Conservation (phyloP, 2,888 invertebrate species). For the Elegia similella region DNA sequence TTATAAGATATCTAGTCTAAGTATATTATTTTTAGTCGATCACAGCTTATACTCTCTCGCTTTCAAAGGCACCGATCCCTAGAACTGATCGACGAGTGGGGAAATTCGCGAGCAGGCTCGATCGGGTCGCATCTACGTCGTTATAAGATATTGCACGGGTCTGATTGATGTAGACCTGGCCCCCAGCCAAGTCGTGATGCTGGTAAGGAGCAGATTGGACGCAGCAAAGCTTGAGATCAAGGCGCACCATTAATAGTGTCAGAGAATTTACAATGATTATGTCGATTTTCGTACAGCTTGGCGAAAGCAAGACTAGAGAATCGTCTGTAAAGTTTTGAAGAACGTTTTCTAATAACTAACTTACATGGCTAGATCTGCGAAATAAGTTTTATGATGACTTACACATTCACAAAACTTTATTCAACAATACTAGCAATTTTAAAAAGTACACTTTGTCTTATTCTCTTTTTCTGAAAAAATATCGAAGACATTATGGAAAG, state of each 20-base stretch:
- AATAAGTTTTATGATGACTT: too few species aligned
- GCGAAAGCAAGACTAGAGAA: too few species aligned
- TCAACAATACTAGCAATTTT: too few species aligned
- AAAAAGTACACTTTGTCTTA: too few species aligned
- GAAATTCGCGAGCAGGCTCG: constrained; percentile 8
- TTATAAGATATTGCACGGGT: constrained; percentile 21
- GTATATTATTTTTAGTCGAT: background rate
- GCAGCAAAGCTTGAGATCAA: background rate
- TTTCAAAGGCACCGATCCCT: background rate
- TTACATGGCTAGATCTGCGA: too few species aligned
- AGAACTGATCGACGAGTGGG: constrained; percentile 38
- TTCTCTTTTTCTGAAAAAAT: too few species aligned
- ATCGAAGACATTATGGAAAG: background rate
- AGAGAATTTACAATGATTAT: background rate
- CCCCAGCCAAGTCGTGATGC: constrained; percentile 19
- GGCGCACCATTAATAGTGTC: background rate
- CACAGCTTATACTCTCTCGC: background rate
- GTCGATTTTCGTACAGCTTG: too few species aligned
- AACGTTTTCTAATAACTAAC: too few species aligned
- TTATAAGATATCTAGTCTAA: too few species aligned
- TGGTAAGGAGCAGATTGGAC: constrained; percentile 1
- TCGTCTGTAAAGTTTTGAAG: too few species aligned
- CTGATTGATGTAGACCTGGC: constrained; percentile 43
- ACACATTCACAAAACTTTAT: too few species aligned
- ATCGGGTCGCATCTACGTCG: background rate